A percentile compares a stretch with the other conserved stretches of the same genome.
phyloP scores from a whole-genome alignment of 2,888 invertebrate species.

The Phengaris alcon region DNA sequence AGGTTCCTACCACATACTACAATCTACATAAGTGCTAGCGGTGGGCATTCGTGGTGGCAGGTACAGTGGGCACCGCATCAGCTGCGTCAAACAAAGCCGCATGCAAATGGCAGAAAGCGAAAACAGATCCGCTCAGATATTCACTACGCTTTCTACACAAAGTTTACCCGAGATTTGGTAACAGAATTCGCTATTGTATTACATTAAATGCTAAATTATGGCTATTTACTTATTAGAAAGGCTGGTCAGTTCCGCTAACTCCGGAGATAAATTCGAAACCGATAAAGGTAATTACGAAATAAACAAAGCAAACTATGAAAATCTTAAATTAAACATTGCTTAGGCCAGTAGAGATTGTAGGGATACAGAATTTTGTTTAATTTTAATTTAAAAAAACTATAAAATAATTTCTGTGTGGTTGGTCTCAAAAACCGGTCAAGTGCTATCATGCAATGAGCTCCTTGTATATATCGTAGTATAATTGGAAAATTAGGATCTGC shows the following conservation, averaged over 20 bases:
- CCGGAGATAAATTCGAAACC: background rate
- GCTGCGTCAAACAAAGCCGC: constrained; percentile 49
- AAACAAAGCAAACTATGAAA: too few relatives aligned
- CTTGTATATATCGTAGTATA: too few relatives aligned
- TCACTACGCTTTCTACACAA: constrained; percentile 73
- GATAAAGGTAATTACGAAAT: background rate
- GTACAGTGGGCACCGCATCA: background rate
- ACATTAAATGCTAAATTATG: constrained; percentile 14
- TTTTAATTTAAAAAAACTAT: too few relatives aligned
- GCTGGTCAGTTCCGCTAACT: background rate
- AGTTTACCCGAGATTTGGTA: constrained; percentile 29
- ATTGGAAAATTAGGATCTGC: too few relatives aligned
- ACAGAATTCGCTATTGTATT: constrained; percentile 18
- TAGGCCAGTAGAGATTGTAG: too few relatives aligned
- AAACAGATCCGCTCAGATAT: constrained; percentile 60
- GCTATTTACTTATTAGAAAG: constrained; percentile 22
- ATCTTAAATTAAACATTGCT: too few relatives aligned
- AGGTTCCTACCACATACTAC: background rate
- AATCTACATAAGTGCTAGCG: background rate
- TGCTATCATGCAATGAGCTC: too few relatives aligned
- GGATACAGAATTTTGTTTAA: too few relatives aligned
- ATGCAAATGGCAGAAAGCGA: constrained; percentile 71
- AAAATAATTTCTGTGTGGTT: too few relatives aligned
- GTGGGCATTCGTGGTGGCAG: background rate
- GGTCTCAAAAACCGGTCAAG: too few relatives aligned